Evolutionary conservation across 64 coral and sea anemone species (phyloP).

Genomic region (Montipora sp.): DNA sequence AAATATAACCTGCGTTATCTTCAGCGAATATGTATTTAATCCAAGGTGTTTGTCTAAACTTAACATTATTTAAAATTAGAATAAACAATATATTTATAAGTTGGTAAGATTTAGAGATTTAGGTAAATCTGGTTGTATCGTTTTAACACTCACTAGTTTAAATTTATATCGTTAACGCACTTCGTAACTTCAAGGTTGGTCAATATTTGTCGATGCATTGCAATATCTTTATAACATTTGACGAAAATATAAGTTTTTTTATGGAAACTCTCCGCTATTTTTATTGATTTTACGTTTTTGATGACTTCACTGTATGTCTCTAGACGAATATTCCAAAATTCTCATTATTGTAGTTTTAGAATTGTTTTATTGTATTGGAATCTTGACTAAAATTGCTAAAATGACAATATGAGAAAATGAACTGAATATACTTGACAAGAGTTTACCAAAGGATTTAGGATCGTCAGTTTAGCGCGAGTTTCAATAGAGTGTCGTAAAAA

Average conservation of each 20-base stretch:
- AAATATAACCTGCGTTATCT: not conserved
- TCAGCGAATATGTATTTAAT: not conserved
- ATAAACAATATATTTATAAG: conserved; percentile 37
- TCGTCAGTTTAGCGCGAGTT: not conserved
- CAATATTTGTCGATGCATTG: not conserved
- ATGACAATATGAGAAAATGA: too few species aligned
- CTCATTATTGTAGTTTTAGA: too few species aligned
- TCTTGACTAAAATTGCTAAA: too few species aligned
- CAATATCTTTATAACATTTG: not conserved
- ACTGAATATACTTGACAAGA: not conserved
- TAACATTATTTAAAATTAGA: conserved; percentile 10
- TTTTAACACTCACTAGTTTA: not conserved
- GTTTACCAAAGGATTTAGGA: not conserved
- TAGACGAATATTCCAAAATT: too few species aligned
- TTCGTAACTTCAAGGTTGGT: not conserved
- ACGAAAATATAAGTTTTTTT: not conserved
- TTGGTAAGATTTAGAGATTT: not conserved
- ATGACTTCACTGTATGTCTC: not conserved
- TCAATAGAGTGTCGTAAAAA: too few species aligned
- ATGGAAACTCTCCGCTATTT: not conserved
- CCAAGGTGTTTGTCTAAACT: not conserved
- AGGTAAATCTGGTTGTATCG: not conserved
- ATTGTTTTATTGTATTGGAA: too few species aligned
- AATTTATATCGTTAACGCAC: not conserved
- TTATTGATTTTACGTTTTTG: not conserved